Evolutionary conservation across 1,140 invertebrate species (phyloP).

Genomic region (Parapsyche elsis): DNA sequence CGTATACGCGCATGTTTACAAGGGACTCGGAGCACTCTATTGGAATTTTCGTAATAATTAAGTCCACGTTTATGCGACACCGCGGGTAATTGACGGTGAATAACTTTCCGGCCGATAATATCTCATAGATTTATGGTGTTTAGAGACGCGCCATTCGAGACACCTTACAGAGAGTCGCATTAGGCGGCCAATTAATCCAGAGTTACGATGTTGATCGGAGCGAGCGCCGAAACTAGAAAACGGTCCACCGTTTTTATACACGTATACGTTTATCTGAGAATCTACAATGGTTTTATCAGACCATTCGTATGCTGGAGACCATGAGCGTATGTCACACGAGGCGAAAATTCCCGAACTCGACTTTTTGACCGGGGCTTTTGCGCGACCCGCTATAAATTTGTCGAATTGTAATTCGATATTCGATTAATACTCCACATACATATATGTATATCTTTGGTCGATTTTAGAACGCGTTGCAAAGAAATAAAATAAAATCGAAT

Average conservation of each 20-base stretch:
- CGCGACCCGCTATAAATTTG: slow-evolving; percentile 1
- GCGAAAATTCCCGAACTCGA: no score
- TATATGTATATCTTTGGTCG: no score
- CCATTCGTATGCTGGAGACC: not conserved
- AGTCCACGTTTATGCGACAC: not conserved
- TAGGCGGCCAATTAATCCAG: slow-evolving; percentile 53
- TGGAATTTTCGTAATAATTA: not conserved
- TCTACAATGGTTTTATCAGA: slow-evolving; percentile 24
- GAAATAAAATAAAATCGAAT: no score
- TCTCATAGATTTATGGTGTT: slow-evolving; percentile 6
- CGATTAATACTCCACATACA: not conserved
- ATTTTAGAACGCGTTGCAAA: no score
- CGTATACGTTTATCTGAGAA: not conserved
- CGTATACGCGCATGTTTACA: not conserved
- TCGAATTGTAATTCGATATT: slow-evolving; percentile 10
- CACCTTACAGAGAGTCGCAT: slow-evolving; percentile 51
- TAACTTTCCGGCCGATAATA: slow-evolving; percentile 8
- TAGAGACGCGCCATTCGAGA: not conserved
- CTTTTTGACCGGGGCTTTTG: not conserved
- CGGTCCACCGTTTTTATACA: no score
- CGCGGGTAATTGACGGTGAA: not conserved
- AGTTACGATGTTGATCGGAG: slow-evolving; percentile 50
- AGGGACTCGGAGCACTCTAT: not conserved
- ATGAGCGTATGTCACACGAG: no score
- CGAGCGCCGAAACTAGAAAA: not conserved